Percentiles rank a stretch among this genome's conserved stretches.
These are phyloP conservation scores for Sinhomidia bicolor DNA, from an alignment of 2,888 invertebrate genomes.

Conservation along the genomic window DNA sequence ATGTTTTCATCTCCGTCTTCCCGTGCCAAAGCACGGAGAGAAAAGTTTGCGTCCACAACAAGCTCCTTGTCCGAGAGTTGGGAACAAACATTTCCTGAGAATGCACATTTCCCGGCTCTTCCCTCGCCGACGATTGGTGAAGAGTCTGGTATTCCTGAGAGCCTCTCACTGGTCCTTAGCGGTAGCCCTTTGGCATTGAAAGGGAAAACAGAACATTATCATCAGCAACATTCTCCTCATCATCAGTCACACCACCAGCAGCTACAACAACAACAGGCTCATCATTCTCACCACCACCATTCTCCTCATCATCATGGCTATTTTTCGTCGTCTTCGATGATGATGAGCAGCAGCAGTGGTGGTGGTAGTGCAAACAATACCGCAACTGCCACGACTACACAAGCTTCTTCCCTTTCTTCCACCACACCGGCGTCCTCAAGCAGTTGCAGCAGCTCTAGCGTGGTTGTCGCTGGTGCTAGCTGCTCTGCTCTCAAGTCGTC, in stretches of 20 bases:
- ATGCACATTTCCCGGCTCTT: conserved; percentile 70
- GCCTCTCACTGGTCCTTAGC: conserved; percentile 60
- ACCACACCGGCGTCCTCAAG: conserved; percentile 16
- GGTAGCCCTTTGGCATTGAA: conserved; percentile 60
- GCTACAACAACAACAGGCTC: conserved; percentile 17
- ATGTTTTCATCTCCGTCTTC: conserved; percentile 74
- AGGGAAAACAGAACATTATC: neutral
- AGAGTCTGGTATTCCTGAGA: conserved; percentile 68
- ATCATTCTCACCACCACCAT: conserved; percentile 40
- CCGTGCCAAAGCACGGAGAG: conserved; percentile 74
- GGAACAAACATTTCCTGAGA: conserved; percentile 76
- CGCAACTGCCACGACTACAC: conserved; percentile 9
- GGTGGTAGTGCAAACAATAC: conserved; percentile 21
- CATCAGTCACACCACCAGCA: conserved; percentile 33
- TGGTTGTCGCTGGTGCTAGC: neutral
- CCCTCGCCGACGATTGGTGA: conserved; percentile 78
- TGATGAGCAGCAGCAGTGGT: conserved; percentile 14
- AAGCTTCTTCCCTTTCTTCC: conserved; percentile 27
- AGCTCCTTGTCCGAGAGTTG: conserved; percentile 74
- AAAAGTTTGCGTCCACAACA: conserved; percentile 77
- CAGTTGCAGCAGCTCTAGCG: conserved; percentile 18
- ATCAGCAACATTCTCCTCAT: neutral
- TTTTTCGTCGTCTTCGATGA: conserved; percentile 7
- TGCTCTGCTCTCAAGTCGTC: neutral
- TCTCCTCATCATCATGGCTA: conserved; percentile 19